Evolutionary conservation across 1,140 invertebrate species (phyloP).

Genomic region (Eueides isabella): DNA sequence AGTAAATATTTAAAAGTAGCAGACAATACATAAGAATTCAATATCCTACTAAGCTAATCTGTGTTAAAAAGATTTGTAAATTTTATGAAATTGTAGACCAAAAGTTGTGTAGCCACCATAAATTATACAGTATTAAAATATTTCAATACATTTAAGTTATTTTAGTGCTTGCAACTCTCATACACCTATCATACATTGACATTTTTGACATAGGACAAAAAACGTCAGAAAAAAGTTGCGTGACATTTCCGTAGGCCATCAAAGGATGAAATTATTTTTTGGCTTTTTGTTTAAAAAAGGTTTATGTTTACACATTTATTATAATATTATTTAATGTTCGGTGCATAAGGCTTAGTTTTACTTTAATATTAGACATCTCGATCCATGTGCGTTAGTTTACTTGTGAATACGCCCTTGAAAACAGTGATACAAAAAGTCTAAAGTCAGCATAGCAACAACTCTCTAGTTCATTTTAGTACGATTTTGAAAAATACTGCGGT

Average conservation of each 20-base stretch:
- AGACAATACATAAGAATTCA: too few species aligned
- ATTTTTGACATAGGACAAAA: constrained; percentile 33
- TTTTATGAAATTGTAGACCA: background rate
- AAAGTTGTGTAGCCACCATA: too few species aligned
- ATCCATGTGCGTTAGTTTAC: constrained; percentile 49
- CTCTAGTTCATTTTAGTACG: constrained; percentile 57
- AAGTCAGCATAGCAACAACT: constrained; percentile 80
- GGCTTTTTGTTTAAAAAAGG: constrained; percentile 52
- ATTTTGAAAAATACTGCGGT: constrained; percentile 56
- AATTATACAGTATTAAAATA: background rate
- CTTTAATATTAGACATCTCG: constrained; percentile 27
- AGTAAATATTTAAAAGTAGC: too few species aligned
- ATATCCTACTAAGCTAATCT: too few species aligned
- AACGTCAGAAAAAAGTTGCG: constrained; percentile 45
- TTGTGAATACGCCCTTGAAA: constrained; percentile 74
- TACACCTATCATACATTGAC: constrained; percentile 1
- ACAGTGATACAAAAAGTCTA: constrained; percentile 72
- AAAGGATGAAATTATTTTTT: constrained; percentile 56
- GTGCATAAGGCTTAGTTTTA: constrained; percentile 38
- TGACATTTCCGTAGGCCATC: constrained; percentile 55
- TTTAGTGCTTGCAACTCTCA: constrained; percentile 3
- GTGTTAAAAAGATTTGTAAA: too few species aligned
- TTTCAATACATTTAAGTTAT: background rate
- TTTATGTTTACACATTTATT: constrained; percentile 39
- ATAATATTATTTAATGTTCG: constrained; percentile 44